These are phyloP conservation scores for Sebastes flavidus DNA, from an alignment of 2,797 vertebrate species.

Conservation along the genomic window DNA sequence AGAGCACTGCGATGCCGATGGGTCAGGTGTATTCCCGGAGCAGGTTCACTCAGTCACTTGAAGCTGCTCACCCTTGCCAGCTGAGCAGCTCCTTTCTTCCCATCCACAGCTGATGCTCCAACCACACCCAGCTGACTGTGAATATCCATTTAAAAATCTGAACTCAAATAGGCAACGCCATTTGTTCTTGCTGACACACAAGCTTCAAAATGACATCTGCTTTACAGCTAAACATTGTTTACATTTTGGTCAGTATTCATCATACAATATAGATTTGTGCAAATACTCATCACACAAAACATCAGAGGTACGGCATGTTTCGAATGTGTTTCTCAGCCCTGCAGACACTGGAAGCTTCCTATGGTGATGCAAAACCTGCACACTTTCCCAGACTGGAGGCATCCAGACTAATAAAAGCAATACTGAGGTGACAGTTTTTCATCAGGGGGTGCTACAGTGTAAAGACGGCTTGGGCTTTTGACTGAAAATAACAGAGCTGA, in stretches of 20 bases:
- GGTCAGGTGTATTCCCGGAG: slow-evolving; percentile 57
- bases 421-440: slow-evolving; percentile 58
- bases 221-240: background rate
- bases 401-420: slow-evolving; percentile 42
- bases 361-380: slow-evolving; percentile 18
- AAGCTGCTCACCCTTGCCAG: slow-evolving; percentile 51
- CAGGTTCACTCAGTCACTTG: slow-evolving; percentile 48
- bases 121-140: slow-evolving; percentile 11
- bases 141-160: background rate
- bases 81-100: slow-evolving; percentile 51
- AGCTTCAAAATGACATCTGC: background rate
- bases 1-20: slow-evolving; percentile 20
- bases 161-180: background rate
- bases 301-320: background rate
- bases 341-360: slow-evolving; percentile 7
- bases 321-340: background rate
- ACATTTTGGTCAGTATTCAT: background rate
- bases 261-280: background rate
- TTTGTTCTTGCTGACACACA: background rate
- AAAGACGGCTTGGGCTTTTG: slow-evolving; percentile 33
- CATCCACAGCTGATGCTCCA: slow-evolving; percentile 54
- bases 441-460: slow-evolving; percentile 37
- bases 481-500: slow-evolving; percentile 28
- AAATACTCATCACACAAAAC: background rate
- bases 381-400: background rate